A percentile compares a stretch with the other conserved stretches of the same genome.
Evolutionary conservation across 2,113 vertebrate genomes (phyloP).

Genomic region (Bufo gargarizans): DNA sequence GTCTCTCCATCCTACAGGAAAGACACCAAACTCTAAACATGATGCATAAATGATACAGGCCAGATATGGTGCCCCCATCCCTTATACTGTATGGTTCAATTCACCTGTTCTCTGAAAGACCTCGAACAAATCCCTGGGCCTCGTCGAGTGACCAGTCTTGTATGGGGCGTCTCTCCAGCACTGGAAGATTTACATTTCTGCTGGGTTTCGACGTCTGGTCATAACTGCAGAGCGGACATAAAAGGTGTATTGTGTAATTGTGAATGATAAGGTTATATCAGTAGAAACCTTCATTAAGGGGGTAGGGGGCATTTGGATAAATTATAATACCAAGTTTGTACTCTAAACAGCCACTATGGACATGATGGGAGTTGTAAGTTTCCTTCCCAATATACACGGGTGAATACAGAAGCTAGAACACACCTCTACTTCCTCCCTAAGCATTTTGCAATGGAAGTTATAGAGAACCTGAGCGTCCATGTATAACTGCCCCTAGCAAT

Average conservation of each 20-base stretch:
- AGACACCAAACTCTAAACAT: neutral
- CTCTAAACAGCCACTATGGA: too few species aligned
- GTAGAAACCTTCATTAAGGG: too few species aligned
- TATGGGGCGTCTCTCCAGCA: conserved; percentile 54
- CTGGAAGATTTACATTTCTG: conserved; percentile 59
- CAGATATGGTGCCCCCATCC: neutral
- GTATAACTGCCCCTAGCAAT: too few species aligned
- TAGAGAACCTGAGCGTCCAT: too few species aligned
- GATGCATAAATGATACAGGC: neutral
- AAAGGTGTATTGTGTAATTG: neutral
- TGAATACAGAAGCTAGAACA: too few species aligned
- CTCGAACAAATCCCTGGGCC: conserved; percentile 57
- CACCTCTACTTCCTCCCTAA: too few species aligned
- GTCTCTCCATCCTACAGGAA: conserved; percentile 78
- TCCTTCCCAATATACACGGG: too few species aligned
- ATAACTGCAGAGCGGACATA: conserved; percentile 50
- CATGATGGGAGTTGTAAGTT: too few species aligned
- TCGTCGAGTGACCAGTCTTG: conserved; percentile 48
- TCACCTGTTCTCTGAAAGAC: conserved; percentile 70
- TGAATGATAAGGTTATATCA: neutral
- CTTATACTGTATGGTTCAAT: neutral
- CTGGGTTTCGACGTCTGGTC: conserved; percentile 36
- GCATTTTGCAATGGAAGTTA: too few species aligned
- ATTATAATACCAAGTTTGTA: too few species aligned
- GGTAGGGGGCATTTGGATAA: too few species aligned